Conservation (phyloP, 2,113 vertebrate species). For the Malurus elegans region DNA sequence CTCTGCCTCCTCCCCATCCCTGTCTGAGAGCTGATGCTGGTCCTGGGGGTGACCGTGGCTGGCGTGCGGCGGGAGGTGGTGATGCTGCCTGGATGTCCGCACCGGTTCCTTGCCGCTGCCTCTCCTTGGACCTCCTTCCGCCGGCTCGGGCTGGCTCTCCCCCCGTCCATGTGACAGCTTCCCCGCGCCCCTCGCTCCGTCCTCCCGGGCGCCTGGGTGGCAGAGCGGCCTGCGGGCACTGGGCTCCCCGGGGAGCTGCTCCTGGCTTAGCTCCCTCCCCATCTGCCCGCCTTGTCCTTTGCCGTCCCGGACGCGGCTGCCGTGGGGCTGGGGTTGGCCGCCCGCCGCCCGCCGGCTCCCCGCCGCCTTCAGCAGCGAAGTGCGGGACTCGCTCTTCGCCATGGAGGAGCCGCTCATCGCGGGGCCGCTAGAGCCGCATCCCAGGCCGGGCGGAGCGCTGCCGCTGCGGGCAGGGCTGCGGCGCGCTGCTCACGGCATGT, state of each 20-base stretch:
- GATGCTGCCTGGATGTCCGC: constrained; percentile 22
- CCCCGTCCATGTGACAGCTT: constrained; percentile 46
- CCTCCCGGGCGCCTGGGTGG: constrained; percentile 78
- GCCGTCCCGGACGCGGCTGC: constrained; percentile 40
- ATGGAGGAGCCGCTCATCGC: constrained; percentile 87
- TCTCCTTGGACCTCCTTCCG: constrained; percentile 45
- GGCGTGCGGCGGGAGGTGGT: constrained; percentile 26
- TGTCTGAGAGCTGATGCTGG: constrained; percentile 50
- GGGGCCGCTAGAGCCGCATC: constrained; percentile 71
- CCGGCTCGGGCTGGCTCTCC: constrained; percentile 40
- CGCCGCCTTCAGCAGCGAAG: constrained; percentile 80
- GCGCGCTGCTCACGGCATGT: constrained; percentile 35
- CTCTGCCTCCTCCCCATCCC: constrained; percentile 57
- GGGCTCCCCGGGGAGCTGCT: constrained; percentile 77
- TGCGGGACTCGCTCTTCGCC: constrained; percentile 88
- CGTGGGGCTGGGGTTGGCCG: constrained; percentile 11
- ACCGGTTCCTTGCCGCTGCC: constrained; percentile 32
- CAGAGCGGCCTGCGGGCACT: constrained; percentile 90
- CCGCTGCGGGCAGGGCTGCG: constrained; percentile 50
- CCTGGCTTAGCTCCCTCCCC: constrained; percentile 23
- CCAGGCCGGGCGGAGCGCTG: constrained; percentile 64
- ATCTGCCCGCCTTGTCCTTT: constrained; percentile 41
- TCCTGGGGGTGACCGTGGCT: constrained; percentile 53
- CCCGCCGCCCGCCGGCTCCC: constrained; percentile 15
- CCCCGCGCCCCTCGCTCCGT: constrained; percentile 60